A percentile compares a stretch with the other conserved stretches of the same genome.
These are phyloP conservation scores for Chitala chitala DNA, from an alignment of 2,113 vertebrate genomes.

Conservation along the genomic window DNA sequence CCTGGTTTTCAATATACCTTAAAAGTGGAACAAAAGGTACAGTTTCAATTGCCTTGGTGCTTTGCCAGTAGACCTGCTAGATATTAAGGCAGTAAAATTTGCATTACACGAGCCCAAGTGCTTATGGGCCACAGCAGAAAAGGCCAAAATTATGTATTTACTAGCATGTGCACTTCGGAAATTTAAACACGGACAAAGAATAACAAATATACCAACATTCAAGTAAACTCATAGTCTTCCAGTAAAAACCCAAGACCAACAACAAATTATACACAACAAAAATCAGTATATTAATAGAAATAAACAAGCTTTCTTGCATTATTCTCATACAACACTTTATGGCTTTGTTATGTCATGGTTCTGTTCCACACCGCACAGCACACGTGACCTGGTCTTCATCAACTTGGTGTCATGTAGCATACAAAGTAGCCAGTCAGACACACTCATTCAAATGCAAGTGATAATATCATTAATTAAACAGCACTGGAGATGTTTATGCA, in stretches of 20 bases:
- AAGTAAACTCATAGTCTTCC: background rate
- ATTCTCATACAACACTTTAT: too few species aligned
- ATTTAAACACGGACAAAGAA: background rate
- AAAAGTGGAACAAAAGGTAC: background rate
- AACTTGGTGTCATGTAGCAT: background rate
- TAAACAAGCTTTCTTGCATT: too few species aligned
- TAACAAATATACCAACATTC: background rate
- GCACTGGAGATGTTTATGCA: background rate
- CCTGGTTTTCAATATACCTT: background rate
- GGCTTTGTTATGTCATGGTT: too few species aligned
- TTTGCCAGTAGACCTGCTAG: background rate
- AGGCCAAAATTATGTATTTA: background rate
- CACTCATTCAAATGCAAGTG: background rate
- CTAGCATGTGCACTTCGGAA: background rate
- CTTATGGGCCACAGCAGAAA: background rate
- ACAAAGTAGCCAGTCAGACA: conserved; percentile 1
- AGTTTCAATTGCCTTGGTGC: background rate
- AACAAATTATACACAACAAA: too few species aligned
- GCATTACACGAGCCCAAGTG: background rate
- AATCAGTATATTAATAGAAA: too few species aligned
- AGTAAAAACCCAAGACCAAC: too few species aligned
- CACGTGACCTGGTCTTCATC: background rate
- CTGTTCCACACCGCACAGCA: background rate
- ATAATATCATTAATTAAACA: conserved; percentile 18
- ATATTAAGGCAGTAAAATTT: background rate